Evolutionary conservation across 2,888 invertebrate species (phyloP).

Genomic region (Carpatolechia fugitivella): DNA sequence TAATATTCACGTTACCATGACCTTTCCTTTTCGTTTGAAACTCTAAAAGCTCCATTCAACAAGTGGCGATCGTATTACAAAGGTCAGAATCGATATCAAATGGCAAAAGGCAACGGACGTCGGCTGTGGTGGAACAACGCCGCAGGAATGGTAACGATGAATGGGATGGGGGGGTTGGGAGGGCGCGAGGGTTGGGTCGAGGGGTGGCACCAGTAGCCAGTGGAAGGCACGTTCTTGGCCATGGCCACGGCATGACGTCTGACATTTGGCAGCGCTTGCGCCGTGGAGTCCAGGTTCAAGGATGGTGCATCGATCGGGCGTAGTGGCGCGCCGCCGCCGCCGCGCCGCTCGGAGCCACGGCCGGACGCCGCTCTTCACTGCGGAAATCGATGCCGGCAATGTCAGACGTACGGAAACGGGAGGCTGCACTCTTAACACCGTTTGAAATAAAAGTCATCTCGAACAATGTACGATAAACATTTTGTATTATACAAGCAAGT

Average conservation of each 20-base stretch:
- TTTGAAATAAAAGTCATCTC: too few relatives aligned
- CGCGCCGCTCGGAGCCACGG: conserved; percentile 55
- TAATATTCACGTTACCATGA: too few relatives aligned
- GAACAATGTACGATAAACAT: too few relatives aligned
- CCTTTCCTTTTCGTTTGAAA: too few relatives aligned
- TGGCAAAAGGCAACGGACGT: conserved; percentile 53
- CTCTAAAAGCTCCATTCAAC: conserved; percentile 1
- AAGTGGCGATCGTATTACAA: conserved; percentile 52
- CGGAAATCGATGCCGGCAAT: conserved; percentile 55
- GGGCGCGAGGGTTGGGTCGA: conserved; percentile 28
- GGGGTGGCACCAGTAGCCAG: conserved; percentile 37
- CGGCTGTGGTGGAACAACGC: conserved; percentile 38
- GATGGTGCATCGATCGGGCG: conserved; percentile 63
- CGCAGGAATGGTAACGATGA: conserved; percentile 48
- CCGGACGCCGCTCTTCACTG: conserved; percentile 51
- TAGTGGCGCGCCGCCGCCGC: conserved; percentile 50
- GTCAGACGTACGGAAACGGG: conserved; percentile 42
- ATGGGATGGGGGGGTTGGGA: conserved; percentile 34
- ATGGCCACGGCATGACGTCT: conserved; percentile 70
- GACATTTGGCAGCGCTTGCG: conserved; percentile 61
- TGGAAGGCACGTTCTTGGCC: conserved; percentile 54
- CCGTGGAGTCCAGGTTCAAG: conserved; percentile 61
- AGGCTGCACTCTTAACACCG: conserved; percentile 3
- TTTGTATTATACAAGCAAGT: too few relatives aligned
- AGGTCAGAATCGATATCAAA: conserved; percentile 65